Percentiles rank a stretch among this genome's conserved stretches.
Conservation (phyloP, 92 coral and sea anemone genomes). For the Bergia puertoricense region DNA sequence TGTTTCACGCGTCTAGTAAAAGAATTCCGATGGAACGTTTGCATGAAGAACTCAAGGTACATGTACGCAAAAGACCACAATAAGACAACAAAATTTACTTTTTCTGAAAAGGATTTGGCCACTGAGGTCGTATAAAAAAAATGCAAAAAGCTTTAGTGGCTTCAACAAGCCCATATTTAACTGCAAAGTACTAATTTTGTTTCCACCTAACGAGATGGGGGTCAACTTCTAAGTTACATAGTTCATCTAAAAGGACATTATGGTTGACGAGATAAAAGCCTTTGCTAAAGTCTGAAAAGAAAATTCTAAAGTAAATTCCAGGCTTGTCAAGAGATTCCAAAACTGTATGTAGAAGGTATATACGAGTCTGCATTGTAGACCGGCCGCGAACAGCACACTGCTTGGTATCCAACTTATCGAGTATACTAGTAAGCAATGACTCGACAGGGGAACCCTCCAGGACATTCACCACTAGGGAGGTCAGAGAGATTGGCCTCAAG, state of each 20-base stretch:
- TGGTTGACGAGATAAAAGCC: slow-evolving; percentile 26
- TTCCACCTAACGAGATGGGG: not conserved
- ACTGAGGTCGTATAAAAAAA: too few relatives aligned
- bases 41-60: too few relatives aligned
- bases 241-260: too few relatives aligned
- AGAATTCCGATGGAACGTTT: too few relatives aligned
- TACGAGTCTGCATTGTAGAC: slow-evolving; percentile 46
- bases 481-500: slow-evolving; percentile 50
- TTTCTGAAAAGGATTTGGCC: too few relatives aligned
- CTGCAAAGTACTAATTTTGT: too few relatives aligned
- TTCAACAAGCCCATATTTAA: too few relatives aligned
- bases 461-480: slow-evolving; percentile 31
- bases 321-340: slow-evolving; percentile 27
- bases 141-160: too few relatives aligned
- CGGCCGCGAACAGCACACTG: slow-evolving; percentile 21
- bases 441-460: slow-evolving; percentile 36
- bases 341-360: slow-evolving; percentile 30
- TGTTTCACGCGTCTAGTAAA: too few relatives aligned
- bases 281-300: slow-evolving; percentile 15
- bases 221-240: not conserved
- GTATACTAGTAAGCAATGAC: slow-evolving; percentile 4
- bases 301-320: slow-evolving; percentile 23
- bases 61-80: too few relatives aligned
- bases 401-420: slow-evolving; percentile 35
- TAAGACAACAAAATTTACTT: too few relatives aligned